Base-by-base conservation (phyloP, 2,888 invertebrate species). In the Coleophora deauratella region DNA sequence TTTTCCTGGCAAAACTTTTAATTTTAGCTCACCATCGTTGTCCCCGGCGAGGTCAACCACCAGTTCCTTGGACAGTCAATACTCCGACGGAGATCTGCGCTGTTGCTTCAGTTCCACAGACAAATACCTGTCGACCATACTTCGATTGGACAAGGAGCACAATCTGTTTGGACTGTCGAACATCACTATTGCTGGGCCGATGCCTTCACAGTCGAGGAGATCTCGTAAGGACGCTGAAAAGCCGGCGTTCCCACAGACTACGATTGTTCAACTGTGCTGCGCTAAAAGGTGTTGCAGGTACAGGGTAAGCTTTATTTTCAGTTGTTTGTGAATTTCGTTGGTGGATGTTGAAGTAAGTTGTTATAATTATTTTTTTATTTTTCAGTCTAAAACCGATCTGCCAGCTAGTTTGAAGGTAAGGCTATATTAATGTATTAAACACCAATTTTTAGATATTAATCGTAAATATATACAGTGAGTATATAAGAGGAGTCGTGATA, bases 81-180 rank as follows among this genome's bases (percentile, higher is more conserved):
- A 64, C 38, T 73, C 72, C 0, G 58, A 70, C 4, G 62, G 55
- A 10, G 54, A 55, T 9, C 38, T 63, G 1, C 46, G 47, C 7
- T 46, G 51, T 41, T 43, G 51, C 10, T 38, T 52, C 1, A 66
- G 55, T 44, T 54, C 62, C 3, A 63, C 65, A 12, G 77, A 80
- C 42, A 78, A 66, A 55, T 73, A 67, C 38, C 46, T 85, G 37
- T 76, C 80, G 1, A 85, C 84, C 1, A 79, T 85, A 45, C 60
- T 85, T 0, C 67, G 70, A 7, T 45, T 85, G 45, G 84, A 85
- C 49, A 73, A 67, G 49, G 84, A 85, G 48, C 80, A 82, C 48
- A 84, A 85, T 42, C 51, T 85, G 60, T 85, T 85, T 52, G 84
- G 84, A 1, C 47, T 85, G 13, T 81, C 82, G 2, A 75, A 76